Evolutionary conservation across 2,888 invertebrate genomes (phyloP).

Genomic region (Leptopilina drosophilae): DNA sequence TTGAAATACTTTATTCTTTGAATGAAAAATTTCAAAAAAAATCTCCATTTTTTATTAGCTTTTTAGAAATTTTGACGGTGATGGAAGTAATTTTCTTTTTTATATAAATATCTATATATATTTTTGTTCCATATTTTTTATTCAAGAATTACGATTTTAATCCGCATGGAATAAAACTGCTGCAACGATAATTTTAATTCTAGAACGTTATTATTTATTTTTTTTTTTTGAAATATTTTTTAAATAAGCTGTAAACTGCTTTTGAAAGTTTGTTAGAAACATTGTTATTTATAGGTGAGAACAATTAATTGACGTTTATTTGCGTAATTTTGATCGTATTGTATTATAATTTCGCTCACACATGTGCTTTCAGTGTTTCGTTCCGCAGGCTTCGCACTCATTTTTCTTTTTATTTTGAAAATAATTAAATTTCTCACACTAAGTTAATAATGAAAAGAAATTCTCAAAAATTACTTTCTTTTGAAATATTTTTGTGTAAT

Average conservation of each 20-base stretch:
- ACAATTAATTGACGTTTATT: background rate
- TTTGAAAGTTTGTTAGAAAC: background rate
- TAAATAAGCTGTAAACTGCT: background rate
- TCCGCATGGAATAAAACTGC: background rate
- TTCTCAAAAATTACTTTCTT: too few relatives aligned
- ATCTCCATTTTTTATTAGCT: background rate
- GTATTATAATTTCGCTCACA: constrained; percentile 9
- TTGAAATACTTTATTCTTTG: too few relatives aligned
- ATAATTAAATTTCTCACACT: too few relatives aligned
- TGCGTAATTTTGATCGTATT: background rate
- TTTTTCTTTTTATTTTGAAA: too few relatives aligned
- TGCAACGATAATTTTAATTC: background rate
- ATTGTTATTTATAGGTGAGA: background rate
- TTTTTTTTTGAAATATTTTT: background rate
- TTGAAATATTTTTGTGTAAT: too few relatives aligned
- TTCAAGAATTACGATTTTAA: background rate
- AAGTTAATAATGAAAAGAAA: too few relatives aligned
- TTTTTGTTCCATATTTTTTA: background rate
- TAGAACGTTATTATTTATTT: too few relatives aligned
- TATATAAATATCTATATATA: too few relatives aligned
- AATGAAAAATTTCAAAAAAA: too few relatives aligned
- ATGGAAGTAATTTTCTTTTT: background rate
- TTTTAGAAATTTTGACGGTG: background rate
- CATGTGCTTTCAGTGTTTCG: constrained; percentile 12
- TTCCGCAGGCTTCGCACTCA: background rate